phyloP scores from a whole-genome alignment of 1,140 invertebrate genomes.

The Drosophila pectinifera region DNA sequence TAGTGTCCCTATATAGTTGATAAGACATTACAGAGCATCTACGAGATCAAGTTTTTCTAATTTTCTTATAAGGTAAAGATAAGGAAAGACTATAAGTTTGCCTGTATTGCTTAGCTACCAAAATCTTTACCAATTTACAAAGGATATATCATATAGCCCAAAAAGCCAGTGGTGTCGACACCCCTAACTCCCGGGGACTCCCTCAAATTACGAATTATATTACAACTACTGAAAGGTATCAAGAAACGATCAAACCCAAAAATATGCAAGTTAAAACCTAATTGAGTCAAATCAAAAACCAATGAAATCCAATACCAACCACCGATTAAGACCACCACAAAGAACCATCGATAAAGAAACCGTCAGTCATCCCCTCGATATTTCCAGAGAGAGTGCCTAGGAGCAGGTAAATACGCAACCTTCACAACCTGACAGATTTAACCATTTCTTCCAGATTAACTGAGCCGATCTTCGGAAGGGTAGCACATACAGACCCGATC shows the following conservation, averaged over 20 bases:
- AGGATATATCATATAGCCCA: not conserved
- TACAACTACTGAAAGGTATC: constrained; percentile 16
- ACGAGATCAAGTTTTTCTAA: not conserved
- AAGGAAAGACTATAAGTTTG: too few relatives aligned
- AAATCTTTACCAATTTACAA: not conserved
- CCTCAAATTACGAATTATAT: constrained; percentile 41
- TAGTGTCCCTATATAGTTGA: not conserved
- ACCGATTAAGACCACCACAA: constrained; percentile 11
- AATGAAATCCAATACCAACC: constrained; percentile 24
- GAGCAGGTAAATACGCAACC: constrained; percentile 68
- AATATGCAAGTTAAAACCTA: constrained; percentile 18
- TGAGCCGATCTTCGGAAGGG: not conserved
- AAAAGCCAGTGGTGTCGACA: constrained; percentile 13
- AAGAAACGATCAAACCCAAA: constrained; percentile 25
- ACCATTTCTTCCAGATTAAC: constrained; percentile 36
- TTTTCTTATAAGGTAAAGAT: not conserved
- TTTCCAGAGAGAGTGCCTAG: constrained; percentile 25
- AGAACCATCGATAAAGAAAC: constrained; percentile 28
- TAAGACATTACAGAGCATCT: not conserved
- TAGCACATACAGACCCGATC: not conserved
- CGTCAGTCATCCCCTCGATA: constrained; percentile 30
- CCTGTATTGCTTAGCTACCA: not conserved
- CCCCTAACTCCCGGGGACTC: constrained; percentile 3
- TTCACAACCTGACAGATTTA: constrained; percentile 44
- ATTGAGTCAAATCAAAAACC: constrained; percentile 16